Conservation (phyloP, 23 tunicate genomes). For the Oikopleura albicans region DNA sequence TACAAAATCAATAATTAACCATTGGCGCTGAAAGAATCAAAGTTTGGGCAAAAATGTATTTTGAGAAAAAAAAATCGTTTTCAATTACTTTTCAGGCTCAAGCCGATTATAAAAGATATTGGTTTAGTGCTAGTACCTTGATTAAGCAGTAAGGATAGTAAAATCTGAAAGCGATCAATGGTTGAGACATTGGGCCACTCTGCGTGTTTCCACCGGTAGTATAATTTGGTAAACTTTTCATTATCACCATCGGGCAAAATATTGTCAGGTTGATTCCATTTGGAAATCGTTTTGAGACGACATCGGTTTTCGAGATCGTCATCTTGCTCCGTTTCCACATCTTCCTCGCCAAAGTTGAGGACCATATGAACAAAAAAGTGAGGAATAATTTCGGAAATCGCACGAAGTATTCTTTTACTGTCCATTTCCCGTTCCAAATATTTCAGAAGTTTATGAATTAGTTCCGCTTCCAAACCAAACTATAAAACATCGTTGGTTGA, state of each 20-base stretch:
- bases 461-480: too few relatives aligned
- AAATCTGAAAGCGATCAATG: too few relatives aligned
- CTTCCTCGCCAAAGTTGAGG: background rate
- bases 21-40: too few relatives aligned
- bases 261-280: background rate
- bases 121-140: background rate
- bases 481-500: too few relatives aligned
- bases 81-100: too few relatives aligned
- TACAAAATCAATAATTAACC: too few relatives aligned
- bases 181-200: too few relatives aligned
- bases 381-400: background rate
- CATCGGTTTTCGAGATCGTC: background rate
- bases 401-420: background rate
- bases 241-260: background rate
- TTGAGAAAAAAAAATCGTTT: too few relatives aligned
- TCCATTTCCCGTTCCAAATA: background rate
- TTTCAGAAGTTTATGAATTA: background rate
- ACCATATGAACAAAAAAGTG: background rate
- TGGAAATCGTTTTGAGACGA: background rate
- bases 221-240: too few relatives aligned
- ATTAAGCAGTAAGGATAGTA: background rate
- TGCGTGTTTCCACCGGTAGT: too few relatives aligned
- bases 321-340: background rate
- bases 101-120: background rate
- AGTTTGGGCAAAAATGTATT: too few relatives aligned